Evolutionary conservation across 2,888 invertebrate genomes (phyloP).

Genomic region (Hylaea fasciaria): DNA sequence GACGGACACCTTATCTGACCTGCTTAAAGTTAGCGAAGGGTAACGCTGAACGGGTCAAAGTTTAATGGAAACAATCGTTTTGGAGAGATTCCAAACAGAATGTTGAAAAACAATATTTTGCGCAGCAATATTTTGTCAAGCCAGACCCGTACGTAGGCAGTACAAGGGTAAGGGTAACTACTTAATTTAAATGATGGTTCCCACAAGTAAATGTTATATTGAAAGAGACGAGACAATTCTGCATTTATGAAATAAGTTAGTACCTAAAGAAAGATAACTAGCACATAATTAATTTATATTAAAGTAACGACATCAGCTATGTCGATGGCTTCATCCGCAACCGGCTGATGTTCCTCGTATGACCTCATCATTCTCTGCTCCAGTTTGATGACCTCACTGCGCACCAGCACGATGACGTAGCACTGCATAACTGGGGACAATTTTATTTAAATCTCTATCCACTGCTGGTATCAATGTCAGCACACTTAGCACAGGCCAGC

Average conservation of each 20-base stretch:
- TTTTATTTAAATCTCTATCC: too few relatives aligned
- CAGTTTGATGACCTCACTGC: conserved; percentile 72
- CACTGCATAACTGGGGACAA: conserved; percentile 65
- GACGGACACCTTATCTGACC: conserved; percentile 21
- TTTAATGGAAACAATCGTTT: conserved; percentile 37
- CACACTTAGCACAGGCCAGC: too few relatives aligned
- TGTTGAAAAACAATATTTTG: background rate
- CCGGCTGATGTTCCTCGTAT: conserved; percentile 35
- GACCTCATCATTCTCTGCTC: conserved; percentile 51
- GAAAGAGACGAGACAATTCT: too few relatives aligned
- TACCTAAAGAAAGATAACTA: too few relatives aligned
- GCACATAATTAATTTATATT: conserved; percentile 51
- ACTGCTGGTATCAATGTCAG: too few relatives aligned
- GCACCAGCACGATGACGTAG: conserved; percentile 74
- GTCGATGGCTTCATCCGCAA: conserved; percentile 51
- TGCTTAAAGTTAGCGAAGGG: conserved; percentile 5
- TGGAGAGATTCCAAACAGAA: conserved; percentile 19
- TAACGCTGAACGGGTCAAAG: conserved; percentile 24
- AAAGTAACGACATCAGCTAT: conserved; percentile 65
- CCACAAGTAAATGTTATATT: too few relatives aligned
- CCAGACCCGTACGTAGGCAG: too few relatives aligned
- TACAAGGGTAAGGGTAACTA: too few relatives aligned
- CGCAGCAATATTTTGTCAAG: too few relatives aligned
- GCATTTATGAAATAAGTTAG: too few relatives aligned
- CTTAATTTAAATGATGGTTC: too few relatives aligned